Evolutionary conservation across 1,140 invertebrate genomes (phyloP), one percentile per base, ranked within the genome.

Genomic region (Pogonomyrmex barbatus): DNA sequence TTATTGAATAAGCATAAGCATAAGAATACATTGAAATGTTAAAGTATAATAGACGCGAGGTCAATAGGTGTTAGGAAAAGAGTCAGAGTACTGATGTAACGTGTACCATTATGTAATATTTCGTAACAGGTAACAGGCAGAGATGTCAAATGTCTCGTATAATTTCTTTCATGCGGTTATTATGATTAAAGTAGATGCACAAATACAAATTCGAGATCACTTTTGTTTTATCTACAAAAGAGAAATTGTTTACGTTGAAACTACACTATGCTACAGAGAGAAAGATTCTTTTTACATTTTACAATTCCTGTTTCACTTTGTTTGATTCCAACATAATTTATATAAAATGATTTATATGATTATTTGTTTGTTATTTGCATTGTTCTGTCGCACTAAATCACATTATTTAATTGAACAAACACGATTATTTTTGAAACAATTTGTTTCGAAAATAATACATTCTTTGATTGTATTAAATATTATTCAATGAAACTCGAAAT

Each of bases 21-120:
- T 50, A 17, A 65, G n/a, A 79, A 79, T 52, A 65, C 12, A 79
- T 10, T 17, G 45, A 56, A n/a, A 39, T n/a, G 12, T 54, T 50
- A 12, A 42, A 54, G 2, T 33, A n/a, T 56, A 81, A 68, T 54
- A 9, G 24, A 30, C 8, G 36, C 8, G 77, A 56, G 50, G 14
- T 81, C 78, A 33, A 39, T 33, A 30, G 36, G 12, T 65, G 17
- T 63, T 50, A 39, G 33, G 3, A 50, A 52, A 50, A 1, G 24
- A 67, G 6, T 50, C 10, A 42, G 12, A 24, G 24, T 52, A 56
- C 54, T 10, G n/a, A 79, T 24, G n/a, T 58, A 75, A 58, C 36
- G 52, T 30, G 52, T 30, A 45, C 12, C 4, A 6, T 45, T 77
- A 36, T 45, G 33, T 39, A n/a, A 78, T 6, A 50, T 62, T 36